Percentiles rank a stretch among this genome's conserved stretches.
Conservation (phyloP, 1,140 invertebrate genomes). For the Diachasma alloeum region DNA sequence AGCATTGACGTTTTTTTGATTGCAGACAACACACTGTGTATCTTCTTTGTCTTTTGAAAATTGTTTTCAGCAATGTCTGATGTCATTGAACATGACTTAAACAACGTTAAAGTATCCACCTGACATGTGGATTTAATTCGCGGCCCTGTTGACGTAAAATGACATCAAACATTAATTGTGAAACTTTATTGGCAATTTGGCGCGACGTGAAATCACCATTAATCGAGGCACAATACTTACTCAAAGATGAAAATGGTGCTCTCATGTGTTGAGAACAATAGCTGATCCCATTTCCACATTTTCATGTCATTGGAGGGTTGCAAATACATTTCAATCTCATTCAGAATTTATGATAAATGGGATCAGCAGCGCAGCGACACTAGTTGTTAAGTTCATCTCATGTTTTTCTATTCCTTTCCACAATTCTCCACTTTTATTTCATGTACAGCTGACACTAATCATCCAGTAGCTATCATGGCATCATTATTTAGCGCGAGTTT, state of each 20-base stretch:
- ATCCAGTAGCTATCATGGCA: conserved; percentile 22
- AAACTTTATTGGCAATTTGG: neutral
- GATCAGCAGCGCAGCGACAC: conserved; percentile 48
- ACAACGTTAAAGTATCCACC: neutral
- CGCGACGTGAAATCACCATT: conserved; percentile 22
- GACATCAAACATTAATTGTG: conserved; percentile 7
- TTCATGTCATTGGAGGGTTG: neutral
- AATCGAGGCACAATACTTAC: neutral
- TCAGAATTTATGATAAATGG: conserved; percentile 37
- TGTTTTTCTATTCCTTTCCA: conserved; percentile 46
- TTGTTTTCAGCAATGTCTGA: conserved; percentile 12
- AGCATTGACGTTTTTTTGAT: conserved; percentile 28
- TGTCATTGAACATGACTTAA: conserved; percentile 1
- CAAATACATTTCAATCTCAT: neutral
- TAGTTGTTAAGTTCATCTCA: conserved; percentile 43
- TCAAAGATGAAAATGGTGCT: neutral
- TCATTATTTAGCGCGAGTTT: conserved; percentile 53
- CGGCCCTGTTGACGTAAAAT: neutral
- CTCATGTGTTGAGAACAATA: conserved; percentile 8
- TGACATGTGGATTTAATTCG: neutral
- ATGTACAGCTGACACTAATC: conserved; percentile 25
- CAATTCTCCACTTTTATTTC: conserved; percentile 10
- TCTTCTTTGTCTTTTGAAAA: neutral
- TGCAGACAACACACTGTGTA: conserved; percentile 24
- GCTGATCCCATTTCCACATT: conserved; percentile 39